These are phyloP conservation scores for Origma solitaria DNA, from an alignment of 2,113 vertebrate genomes.

Conservation along the genomic window DNA sequence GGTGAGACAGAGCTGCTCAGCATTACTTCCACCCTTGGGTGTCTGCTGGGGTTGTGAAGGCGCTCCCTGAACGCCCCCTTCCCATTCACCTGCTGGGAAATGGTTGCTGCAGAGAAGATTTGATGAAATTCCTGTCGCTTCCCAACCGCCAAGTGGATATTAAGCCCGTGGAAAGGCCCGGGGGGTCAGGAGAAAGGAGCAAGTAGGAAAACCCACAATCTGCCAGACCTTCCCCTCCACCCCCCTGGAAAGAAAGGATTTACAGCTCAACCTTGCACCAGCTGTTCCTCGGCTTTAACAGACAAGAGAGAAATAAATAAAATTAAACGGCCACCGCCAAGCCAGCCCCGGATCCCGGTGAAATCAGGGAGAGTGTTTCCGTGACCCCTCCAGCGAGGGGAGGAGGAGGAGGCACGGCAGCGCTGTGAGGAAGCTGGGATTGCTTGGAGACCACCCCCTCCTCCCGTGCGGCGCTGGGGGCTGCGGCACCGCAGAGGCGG, in stretches of 20 bases:
- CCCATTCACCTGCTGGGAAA: background rate
- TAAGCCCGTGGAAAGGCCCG: background rate
- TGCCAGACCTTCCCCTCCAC: constrained; percentile 3
- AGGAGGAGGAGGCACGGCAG: background rate
- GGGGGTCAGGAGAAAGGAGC: constrained; percentile 10
- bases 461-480: background rate
- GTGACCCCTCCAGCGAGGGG: background rate
- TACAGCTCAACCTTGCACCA: constrained; percentile 69
- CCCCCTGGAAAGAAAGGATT: constrained; percentile 70
- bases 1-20: background rate
- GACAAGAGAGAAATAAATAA: constrained; percentile 70
- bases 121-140: background rate
- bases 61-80: background rate
- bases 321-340: constrained; percentile 53
- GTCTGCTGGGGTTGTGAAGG: background rate
- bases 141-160: background rate
- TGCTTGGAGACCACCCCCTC: background rate
- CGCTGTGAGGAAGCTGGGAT: background rate
- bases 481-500: background rate
- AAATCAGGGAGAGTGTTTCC: constrained; percentile 51
- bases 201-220: constrained; percentile 44
- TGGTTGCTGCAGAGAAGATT: background rate
- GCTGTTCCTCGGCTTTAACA: constrained; percentile 64
- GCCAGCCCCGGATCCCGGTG: constrained; percentile 12
- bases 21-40: background rate